Evolutionary conservation across 2,113 vertebrate species (phyloP).

Genomic region (Leptocoma aspasia): DNA sequence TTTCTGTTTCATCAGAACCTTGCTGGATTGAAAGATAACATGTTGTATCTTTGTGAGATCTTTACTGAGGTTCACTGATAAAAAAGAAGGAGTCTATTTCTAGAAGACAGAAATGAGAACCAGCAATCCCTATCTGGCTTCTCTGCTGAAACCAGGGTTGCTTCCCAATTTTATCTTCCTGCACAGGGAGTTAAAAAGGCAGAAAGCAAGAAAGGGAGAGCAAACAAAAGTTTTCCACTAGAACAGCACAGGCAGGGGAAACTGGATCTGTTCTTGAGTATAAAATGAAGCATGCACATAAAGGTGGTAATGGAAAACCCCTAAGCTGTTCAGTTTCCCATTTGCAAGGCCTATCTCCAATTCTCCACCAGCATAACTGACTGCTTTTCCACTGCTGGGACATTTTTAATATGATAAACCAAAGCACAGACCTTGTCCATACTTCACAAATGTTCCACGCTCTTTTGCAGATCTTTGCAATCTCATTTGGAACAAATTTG

Average conservation of each 20-base stretch:
- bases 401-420: background rate
- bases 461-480: background rate
- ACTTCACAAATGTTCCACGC: rapidly evolving
- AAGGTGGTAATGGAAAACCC: background rate
- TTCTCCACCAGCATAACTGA: background rate
- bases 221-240: background rate
- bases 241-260: background rate
- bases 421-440: background rate
- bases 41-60: background rate
- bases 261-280: background rate
- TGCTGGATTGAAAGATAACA: background rate
- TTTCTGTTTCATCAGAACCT: background rate
- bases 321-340: background rate
- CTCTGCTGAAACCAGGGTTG: background rate
- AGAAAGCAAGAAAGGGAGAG: background rate
- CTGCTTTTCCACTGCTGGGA: background rate
- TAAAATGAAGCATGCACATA: background rate
- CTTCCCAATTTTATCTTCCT: background rate
- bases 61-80: background rate
- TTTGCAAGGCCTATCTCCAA: background rate
- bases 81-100: background rate
- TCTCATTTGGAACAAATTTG: background rate
- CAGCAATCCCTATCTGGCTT: background rate
- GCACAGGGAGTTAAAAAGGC: background rate
- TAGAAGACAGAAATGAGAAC: background rate